Evolutionary conservation across 1,140 invertebrate species (phyloP), one percentile per base, ranked within the genome.

Genomic region (Druon quercuslanigerum): DNA sequence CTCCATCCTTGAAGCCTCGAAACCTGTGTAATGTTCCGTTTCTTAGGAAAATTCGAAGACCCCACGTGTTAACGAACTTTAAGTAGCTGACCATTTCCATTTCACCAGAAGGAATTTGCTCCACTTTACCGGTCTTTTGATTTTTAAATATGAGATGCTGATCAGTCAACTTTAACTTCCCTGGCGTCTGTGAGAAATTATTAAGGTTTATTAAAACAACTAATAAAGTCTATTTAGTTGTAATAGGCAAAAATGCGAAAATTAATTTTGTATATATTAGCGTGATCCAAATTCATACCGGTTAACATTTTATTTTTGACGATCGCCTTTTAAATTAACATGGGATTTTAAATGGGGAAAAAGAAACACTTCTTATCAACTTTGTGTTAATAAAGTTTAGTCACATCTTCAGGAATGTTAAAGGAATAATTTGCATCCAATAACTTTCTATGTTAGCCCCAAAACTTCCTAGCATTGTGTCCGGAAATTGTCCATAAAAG

Each of bases 121-220:
- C 97, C 0, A 99, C 96, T 92, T 99, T 99, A 3, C 98, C 98
- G 33, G 98, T 99, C 92, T 98, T 98, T 71, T 93, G 95, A 89
- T 99, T 99, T 90, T 99, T 99, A 85, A 99, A 99, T 72, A 97
- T 93, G 20, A 99, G 95, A 86, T 95, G 95, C 85, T 97, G 96
- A 77, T 98, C 96, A 5, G 97, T 98, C 83, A 99, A 93, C 90
- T 99, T 99, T 7, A 99, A 88, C 76, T 96, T 94, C 3, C 98
- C 98, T 72, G 94, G 93, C 50, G 94, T 95, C 96, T 97, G 77
- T 72, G n/a, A 81, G 72, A 79, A 80, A 83, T 54, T 56, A 71
- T 50, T 71, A 33, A 51, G 54, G 19, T 50, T 72, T 50, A 71
- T 71, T 57, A 74, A 33, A 71, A 57, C 14, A 51, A 33, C 50